These are phyloP conservation scores for Elegia similella DNA, from an alignment of 2,888 invertebrate species.

Conservation along the genomic window DNA sequence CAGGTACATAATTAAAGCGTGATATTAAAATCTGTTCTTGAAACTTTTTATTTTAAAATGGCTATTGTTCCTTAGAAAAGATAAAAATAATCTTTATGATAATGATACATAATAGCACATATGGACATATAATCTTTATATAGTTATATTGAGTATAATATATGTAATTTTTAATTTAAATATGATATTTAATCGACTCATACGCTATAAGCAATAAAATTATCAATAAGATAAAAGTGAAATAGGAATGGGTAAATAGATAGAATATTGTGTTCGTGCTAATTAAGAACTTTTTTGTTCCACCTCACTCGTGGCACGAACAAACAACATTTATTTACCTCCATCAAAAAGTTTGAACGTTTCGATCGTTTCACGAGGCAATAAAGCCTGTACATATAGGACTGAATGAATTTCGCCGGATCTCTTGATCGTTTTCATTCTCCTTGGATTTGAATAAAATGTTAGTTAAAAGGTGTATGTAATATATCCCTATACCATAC, in stretches of 20 bases:
- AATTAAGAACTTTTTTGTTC: slow-evolving; percentile 36
- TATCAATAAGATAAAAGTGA: too few relatives aligned
- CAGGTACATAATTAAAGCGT: slow-evolving; percentile 23
- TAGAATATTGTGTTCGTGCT: slow-evolving; percentile 27
- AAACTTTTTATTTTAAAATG: not conserved
- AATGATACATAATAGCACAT: too few relatives aligned
- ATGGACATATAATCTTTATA: too few relatives aligned
- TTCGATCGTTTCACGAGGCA: slow-evolving; percentile 16
- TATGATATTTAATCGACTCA: too few relatives aligned
- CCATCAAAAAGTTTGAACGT: slow-evolving; percentile 22
- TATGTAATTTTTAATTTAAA: too few relatives aligned
- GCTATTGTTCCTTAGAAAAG: too few relatives aligned
- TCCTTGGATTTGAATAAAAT: not conserved
- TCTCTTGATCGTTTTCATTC: not conserved
- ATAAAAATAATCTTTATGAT: too few relatives aligned
- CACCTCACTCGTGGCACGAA: slow-evolving; percentile 25
- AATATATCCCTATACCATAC: too few relatives aligned
- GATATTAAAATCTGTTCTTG: not conserved
- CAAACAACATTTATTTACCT: slow-evolving; percentile 31
- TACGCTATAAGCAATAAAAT: too few relatives aligned
- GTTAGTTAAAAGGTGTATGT: too few relatives aligned
- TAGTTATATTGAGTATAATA: too few relatives aligned
- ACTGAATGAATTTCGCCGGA: not conserved
- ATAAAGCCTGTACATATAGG: slow-evolving; percentile 7
- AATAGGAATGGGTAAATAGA: too few relatives aligned